Evolutionary conservation across 2,797 vertebrate genomes (phyloP).

Genomic region (Chromobotia macracanthus): DNA sequence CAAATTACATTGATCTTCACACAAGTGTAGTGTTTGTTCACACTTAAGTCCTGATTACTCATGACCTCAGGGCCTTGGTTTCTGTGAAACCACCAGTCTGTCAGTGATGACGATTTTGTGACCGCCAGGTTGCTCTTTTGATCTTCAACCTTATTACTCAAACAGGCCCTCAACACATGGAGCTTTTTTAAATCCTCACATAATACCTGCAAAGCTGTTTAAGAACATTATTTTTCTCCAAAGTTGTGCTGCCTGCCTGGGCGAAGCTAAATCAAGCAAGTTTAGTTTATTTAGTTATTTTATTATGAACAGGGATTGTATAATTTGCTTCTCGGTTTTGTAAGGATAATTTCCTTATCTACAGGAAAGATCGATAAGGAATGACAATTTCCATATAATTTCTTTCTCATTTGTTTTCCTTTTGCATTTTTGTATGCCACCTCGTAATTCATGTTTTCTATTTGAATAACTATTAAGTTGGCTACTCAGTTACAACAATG

Average conservation of each 20-base stretch:
- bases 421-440: too few species aligned
- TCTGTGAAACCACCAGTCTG: slow-evolving; percentile 8
- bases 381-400: too few species aligned
- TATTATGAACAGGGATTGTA: too few species aligned
- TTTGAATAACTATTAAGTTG: neutral
- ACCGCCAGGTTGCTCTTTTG: neutral
- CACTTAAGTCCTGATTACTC: neutral
- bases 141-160: slow-evolving; percentile 5
- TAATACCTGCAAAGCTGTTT: slow-evolving; percentile 47
- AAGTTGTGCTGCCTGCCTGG: neutral
- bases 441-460: neutral
- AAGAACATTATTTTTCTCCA: slow-evolving; percentile 17
- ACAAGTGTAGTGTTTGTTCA: neutral
- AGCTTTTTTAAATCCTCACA: slow-evolving; percentile 44
- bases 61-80: neutral
- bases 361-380: too few species aligned
- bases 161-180: neutral
- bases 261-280: neutral
- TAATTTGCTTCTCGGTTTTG: too few species aligned
- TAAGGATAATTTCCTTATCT: too few species aligned
- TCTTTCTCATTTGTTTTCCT: too few species aligned
- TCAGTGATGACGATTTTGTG: neutral
- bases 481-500: neutral
- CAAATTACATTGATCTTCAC: slow-evolving; percentile 1
- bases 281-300: too few species aligned